Evolutionary conservation across 2,888 invertebrate genomes (phyloP), one percentile per base, ranked within the genome.

Genomic region (Julus scanicus): DNA sequence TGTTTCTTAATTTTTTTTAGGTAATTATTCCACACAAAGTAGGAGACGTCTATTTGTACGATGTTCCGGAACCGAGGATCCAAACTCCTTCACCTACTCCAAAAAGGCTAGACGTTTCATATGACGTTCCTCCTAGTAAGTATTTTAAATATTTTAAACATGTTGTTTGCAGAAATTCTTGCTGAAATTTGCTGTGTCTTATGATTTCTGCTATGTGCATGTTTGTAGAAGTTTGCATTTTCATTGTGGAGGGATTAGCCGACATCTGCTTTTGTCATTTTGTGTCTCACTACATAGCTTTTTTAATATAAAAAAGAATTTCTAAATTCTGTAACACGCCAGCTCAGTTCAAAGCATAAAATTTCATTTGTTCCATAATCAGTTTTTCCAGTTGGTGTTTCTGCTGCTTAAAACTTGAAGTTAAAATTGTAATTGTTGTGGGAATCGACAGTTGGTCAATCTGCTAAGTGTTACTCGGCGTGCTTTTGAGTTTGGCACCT

Each of bases 31-130:
- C 92, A 63, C 95, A 95, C 92, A 94, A 95, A 92, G 94, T 94
- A 92, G 95, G 95, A 90, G 95, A 95, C 92, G 95, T 95, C 86
- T 95, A 95, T 92, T 92, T 95, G 90, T 95, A 95, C 92, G 95
- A 95, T 92, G 93, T 94, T 91, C 91, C 91, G 15, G 87, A 87
- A 63, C 63, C 63, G 4, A 49, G 63, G 13, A 49, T 53, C 37
- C 40, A 53, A 57, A 37, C 63, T 48, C 87, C 86, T 11, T 85
- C 86, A 13, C 86, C 86, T 40, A 86, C 86, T 20, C 57, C 53
- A 8, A 86, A 86, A 57, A 29, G 40, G 39, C 29, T 53, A 37
- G 86, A 86, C 37, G 20, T n/a, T 48, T 57, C 86, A 15, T 57
- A 57, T 13, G 86, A 86, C 15, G 86, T 85, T 29, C 80, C 80